Base-by-base conservation (phyloP, 1,140 invertebrate species). In the Neodiprion fabricii region DNA sequence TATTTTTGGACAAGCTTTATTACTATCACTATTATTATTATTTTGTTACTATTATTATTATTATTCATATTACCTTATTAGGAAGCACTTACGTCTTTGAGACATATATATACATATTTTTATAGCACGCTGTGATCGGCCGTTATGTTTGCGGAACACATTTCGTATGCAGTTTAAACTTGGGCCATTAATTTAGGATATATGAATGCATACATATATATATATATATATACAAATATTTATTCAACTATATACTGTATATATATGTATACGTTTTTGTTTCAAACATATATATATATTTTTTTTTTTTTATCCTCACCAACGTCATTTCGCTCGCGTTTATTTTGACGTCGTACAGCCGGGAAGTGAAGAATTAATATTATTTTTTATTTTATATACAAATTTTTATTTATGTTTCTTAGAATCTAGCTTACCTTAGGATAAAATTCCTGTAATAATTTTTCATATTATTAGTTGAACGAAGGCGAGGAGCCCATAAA, bases 1-100 rank as follows among this genome's bases (percentile, higher is more conserved):
- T 14, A 49, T 71, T 71, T 71, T 71, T 28, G 70, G 12, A 48
- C 70, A 71, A 40, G 48, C 23, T 40, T 69, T 69, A 69, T 69
- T 69, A 17, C 67, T 69, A 28, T 69, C 40, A 69, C 23, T 71
- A 71, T 48, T 11, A n/a, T 71, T 49, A 47, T 48, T 71, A 28
- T 71, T 23, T 71, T 12, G 5, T 12, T 40, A 40, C 2, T 40
- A 40, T 40, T 40, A 40, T 40, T 40, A 40, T 40, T 40, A 40
- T 5, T 40, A 40, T 5, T 40, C 28, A 3, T 40, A 40, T 40
- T 40, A 40, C 28, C 28, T 40, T 40, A 40, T 40, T 40, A 40
- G 28, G 28, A 40, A 40, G 28, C 28, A 40, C 28, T 40, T 40
- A 40, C 28, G 28, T 40, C 28, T 40, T 40, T 40, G 28, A 1